These are phyloP conservation scores for Lasioglossum malachurum DNA, from an alignment of 2,888 invertebrate species.

Conservation along the genomic window DNA sequence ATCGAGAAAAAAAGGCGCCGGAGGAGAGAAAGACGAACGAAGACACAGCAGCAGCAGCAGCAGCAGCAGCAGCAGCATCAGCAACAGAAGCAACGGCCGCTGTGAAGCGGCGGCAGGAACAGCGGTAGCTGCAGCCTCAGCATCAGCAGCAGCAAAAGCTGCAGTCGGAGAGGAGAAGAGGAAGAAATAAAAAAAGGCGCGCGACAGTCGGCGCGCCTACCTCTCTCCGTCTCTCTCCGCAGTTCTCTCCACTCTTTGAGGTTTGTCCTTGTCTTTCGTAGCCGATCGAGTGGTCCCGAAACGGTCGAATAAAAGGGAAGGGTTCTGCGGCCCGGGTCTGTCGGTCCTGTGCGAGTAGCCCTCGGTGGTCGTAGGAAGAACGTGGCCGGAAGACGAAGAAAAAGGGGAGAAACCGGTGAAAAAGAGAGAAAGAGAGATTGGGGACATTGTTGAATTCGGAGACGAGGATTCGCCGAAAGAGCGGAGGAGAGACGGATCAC, in stretches of 20 bases:
- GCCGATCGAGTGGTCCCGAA: conserved; percentile 65
- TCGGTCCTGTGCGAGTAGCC: conserved; percentile 16
- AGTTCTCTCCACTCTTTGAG: conserved; percentile 19
- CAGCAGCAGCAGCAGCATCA: conserved; percentile 47
- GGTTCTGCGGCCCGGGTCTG: conserved; percentile 26
- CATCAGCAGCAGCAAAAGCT: conserved; percentile 39
- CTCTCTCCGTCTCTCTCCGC: conserved; percentile 48
- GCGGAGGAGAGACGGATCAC: conserved; percentile 31
- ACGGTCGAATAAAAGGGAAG: conserved; percentile 65
- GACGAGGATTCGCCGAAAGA: conserved; percentile 16
- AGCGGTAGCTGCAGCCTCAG: conserved; percentile 33
- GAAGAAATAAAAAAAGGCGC: conserved; percentile 71
- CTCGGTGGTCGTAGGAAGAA: conserved; percentile 62
- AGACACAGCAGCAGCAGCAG: conserved; percentile 48
- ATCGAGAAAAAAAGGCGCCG: conserved; percentile 52
- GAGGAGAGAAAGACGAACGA: conserved; percentile 50
- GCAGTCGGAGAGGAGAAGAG: conserved; percentile 41
- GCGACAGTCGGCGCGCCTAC: conserved; percentile 78
- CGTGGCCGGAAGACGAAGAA: conserved; percentile 58
- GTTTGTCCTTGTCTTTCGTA: conserved; percentile 55
- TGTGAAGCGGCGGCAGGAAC: conserved; percentile 16
- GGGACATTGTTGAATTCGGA: conserved; percentile 19
- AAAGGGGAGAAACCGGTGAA: conserved; percentile 45
- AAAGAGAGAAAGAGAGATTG: conserved; percentile 12
- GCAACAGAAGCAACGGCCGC: conserved; percentile 36